A percentile compares a stretch with the other conserved stretches of the same genome.
Evolutionary conservation across 2,888 invertebrate species (phyloP).

Genomic region (Pterobdella sp.): DNA sequence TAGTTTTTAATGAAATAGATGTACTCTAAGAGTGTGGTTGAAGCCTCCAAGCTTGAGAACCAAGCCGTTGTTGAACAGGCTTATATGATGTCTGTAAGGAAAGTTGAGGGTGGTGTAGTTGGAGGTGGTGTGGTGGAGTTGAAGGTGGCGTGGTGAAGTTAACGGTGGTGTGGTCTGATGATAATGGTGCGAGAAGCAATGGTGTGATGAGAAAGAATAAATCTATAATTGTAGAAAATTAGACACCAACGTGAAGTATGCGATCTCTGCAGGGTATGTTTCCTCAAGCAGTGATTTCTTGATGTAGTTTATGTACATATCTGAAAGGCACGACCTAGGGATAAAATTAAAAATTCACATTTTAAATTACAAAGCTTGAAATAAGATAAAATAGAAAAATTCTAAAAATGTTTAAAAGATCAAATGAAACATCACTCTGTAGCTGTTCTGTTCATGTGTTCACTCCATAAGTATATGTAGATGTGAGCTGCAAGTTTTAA

Average conservation of each 20-base stretch:
- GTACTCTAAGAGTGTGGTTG: constrained; percentile 27
- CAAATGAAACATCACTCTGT: constrained; percentile 17
- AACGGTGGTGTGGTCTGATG: no score
- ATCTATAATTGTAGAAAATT: background rate
- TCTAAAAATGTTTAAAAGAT: background rate
- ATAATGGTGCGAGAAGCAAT: no score
- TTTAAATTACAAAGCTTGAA: background rate
- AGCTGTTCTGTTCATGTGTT: constrained; percentile 25
- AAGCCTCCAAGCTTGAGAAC: constrained; percentile 19
- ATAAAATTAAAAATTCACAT: background rate
- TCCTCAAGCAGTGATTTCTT: constrained; percentile 13
- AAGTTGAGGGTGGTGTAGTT: no score
- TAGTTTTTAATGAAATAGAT: background rate
- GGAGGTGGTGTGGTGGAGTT: no score
- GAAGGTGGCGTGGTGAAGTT: no score
- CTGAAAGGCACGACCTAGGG: constrained; percentile 23
- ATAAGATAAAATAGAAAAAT: background rate
- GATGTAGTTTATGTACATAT: constrained; percentile 21
- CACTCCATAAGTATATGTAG: constrained; percentile 22
- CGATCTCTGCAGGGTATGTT: constrained; percentile 17
- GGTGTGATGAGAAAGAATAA: no score
- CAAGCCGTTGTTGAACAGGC: constrained; percentile 19
- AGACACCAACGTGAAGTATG: constrained; percentile 15
- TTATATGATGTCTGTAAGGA: constrained; percentile 14
- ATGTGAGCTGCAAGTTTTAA: constrained; percentile 17